Evolutionary conservation across 2,888 invertebrate genomes (phyloP).

Genomic region (Clistopyga incitator): DNA sequence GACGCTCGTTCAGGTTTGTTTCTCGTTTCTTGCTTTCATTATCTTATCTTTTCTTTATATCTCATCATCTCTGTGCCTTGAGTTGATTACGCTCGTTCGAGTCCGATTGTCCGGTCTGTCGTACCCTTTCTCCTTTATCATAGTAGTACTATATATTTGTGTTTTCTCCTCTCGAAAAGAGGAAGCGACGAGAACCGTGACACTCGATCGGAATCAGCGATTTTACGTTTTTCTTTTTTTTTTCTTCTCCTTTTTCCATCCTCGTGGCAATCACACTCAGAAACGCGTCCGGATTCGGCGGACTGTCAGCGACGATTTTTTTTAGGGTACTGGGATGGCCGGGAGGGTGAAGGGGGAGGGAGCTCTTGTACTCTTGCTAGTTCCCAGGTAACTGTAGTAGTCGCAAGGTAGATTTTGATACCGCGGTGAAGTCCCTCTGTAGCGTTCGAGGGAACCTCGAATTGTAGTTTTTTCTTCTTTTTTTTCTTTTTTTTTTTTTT

Average conservation of each 20-base stretch:
- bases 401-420: conserved; percentile 70
- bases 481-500: conserved; percentile 12
- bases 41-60: conserved; percentile 28
- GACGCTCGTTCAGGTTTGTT: conserved; percentile 54
- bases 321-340: conserved; percentile 67
- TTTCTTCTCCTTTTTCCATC: conserved; percentile 30
- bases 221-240: too few species aligned
- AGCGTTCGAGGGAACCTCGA: conserved; percentile 16
- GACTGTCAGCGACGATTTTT: conserved; percentile 64
- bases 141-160: neutral
- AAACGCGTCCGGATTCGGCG: conserved; percentile 36
- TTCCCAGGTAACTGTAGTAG: conserved; percentile 77
- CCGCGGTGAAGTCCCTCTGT: conserved; percentile 52
- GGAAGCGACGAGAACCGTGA: conserved; percentile 45
- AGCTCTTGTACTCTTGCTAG: conserved; percentile 69
- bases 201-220: conserved; percentile 28
- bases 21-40: conserved; percentile 45
- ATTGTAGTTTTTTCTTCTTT: too few species aligned
- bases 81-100: conserved; percentile 27
- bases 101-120: conserved; percentile 32
- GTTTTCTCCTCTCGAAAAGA: conserved; percentile 32
- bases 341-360: conserved; percentile 57
- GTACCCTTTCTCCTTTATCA: conserved; percentile 20
- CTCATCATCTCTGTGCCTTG: conserved; percentile 35
- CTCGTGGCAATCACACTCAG: conserved; percentile 21